Evolutionary conservation across 2,113 vertebrate species (phyloP).

Genomic region (Chloropsis cyanopogon): DNA sequence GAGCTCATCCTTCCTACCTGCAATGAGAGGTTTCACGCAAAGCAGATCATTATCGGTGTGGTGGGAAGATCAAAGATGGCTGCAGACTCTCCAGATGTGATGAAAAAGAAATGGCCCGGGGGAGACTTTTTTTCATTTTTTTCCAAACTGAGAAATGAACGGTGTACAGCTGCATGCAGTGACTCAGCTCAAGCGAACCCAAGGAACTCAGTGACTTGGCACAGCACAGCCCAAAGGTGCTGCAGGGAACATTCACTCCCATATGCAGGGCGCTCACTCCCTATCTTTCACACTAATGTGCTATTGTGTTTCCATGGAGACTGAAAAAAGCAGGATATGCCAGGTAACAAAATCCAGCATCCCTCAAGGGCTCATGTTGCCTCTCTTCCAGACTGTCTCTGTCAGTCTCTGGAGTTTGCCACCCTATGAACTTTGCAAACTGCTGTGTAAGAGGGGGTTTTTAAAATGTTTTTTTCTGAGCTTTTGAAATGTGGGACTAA

Average conservation of each 20-base stretch:
- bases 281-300: neutral
- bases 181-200: neutral
- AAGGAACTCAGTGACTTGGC: neutral
- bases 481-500: neutral
- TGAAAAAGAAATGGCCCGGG: neutral
- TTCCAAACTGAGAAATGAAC: neutral
- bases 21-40: conserved; percentile 33
- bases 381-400: neutral
- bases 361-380: neutral
- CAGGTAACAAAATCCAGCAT: neutral
- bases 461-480: neutral
- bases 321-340: neutral
- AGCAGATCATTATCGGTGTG: rapidly evolving
- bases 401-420: neutral
- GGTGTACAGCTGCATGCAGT: rapidly evolving
- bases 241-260: neutral
- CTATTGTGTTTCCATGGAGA: neutral
- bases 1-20: conserved; percentile 91
- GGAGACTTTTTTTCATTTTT: neutral
- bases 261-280: rapidly evolving
- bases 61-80: neutral
- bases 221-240: neutral
- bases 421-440: neutral
- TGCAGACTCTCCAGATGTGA: neutral
- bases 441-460: rapidly evolving